Conservation (phyloP, 2,797 vertebrate genomes). For the Anas flavirostris region DNA sequence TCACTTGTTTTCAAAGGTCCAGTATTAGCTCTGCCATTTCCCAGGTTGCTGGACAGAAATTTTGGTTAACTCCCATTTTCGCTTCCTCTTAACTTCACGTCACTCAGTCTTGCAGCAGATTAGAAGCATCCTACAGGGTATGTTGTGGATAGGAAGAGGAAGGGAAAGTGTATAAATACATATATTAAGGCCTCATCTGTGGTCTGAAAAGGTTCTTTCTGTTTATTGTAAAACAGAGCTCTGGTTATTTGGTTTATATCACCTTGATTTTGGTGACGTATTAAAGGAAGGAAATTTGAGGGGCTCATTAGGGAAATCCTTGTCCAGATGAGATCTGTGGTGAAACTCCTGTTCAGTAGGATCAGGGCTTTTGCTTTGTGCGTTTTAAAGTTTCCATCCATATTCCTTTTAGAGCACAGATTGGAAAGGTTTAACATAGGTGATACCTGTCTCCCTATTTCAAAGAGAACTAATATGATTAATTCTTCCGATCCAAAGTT, state of each 20-base stretch:
- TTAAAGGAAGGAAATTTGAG: conserved; percentile 68
- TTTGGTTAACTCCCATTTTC: conserved; percentile 52
- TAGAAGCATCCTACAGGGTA: conserved; percentile 6
- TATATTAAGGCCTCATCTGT: background rate
- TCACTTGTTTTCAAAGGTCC: conserved; percentile 80
- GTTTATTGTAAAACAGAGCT: conserved; percentile 70
- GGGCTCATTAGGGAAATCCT: background rate
- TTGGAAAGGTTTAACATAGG: conserved; percentile 25
- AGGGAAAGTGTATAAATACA: conserved; percentile 5
- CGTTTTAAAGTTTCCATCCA: conserved; percentile 51
- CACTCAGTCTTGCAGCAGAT: conserved; percentile 44
- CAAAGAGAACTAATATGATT: conserved; percentile 15
- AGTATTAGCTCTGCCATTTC: conserved; percentile 74
- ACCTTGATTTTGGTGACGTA: conserved; percentile 67
- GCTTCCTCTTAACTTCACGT: conserved; percentile 51
- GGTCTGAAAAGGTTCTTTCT: conserved; percentile 48
- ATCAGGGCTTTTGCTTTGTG: background rate
- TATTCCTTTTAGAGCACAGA: conserved; percentile 27
- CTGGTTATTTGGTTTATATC: conserved; percentile 68
- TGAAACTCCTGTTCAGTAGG: background rate
- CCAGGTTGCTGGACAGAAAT: conserved; percentile 70
- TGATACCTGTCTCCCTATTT: conserved; percentile 24
- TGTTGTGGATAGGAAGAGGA: background rate
- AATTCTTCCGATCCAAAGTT: background rate
- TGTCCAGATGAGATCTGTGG: background rate